Conservation (phyloP, 35 echinoderm and acorn worm genomes). For the Acanthaster planci region DNA sequence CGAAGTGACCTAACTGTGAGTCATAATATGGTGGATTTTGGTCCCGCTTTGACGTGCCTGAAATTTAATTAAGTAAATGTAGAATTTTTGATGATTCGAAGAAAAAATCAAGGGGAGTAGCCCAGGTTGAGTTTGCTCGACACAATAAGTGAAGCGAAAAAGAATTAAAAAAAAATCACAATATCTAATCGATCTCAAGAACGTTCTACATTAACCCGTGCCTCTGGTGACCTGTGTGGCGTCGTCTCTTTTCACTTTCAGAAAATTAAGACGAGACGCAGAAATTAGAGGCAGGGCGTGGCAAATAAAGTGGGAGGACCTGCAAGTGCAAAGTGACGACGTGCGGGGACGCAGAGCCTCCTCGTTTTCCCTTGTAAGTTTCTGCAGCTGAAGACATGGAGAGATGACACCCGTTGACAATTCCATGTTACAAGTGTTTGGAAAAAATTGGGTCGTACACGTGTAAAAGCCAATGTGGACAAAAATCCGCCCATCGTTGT, state of each 20-base stretch:
- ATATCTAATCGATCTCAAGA: not conserved
- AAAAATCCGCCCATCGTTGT: no score
- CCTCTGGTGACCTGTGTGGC: no score
- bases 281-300: constrained; percentile 20
- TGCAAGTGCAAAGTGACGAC: not conserved
- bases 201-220: not conserved
- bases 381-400: not conserved
- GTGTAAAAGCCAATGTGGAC: no score
- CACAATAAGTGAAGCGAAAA: not conserved
- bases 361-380: not conserved
- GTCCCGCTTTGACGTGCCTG: no score
- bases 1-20: no score
- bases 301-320: constrained; percentile 38
- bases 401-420: no score
- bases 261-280: not conserved
- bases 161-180: not conserved
- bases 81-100: not conserved
- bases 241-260: not conserved
- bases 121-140: not conserved
- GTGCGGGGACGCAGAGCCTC: not conserved
- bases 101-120: not conserved
- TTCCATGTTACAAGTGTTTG: no score
- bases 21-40: no score
- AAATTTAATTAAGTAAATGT: not conserved
- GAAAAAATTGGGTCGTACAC: no score